Evolutionary conservation across 2,113 vertebrate species (phyloP).

Genomic region (cattle (Bos taurus)): DNA sequence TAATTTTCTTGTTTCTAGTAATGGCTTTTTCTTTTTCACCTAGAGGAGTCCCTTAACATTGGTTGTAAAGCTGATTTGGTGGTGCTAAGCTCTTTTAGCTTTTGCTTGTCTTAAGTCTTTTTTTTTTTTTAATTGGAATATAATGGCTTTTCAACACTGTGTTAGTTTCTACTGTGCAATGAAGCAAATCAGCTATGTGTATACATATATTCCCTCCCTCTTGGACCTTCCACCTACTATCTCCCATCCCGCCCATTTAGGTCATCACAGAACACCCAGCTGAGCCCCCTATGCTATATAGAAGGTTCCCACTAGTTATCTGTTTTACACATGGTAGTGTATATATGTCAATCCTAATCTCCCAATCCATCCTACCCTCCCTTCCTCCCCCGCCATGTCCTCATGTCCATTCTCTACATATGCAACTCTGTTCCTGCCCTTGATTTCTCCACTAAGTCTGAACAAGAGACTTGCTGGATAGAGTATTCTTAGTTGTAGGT

Average conservation of each 20-base stretch:
- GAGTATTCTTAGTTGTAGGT: neutral
- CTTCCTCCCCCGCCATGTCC: neutral
- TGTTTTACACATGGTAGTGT: neutral
- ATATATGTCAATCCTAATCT: neutral
- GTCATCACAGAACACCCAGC: neutral
- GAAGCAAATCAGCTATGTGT: neutral
- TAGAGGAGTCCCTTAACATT: neutral
- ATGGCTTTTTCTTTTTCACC: neutral
- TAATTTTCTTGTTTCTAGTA: neutral
- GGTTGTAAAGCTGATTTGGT: neutral
- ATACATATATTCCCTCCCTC: neutral
- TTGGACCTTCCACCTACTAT: neutral
- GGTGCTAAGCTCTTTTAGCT: neutral
- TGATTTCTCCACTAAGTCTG: neutral
- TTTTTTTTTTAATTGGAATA: neutral
- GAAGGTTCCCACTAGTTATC: neutral
- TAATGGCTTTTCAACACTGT: neutral
- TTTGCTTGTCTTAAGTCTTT: neutral
- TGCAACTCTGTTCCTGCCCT: neutral
- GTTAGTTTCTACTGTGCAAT: neutral
- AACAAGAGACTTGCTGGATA: neutral
- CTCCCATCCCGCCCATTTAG: neutral
- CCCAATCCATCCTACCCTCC: neutral
- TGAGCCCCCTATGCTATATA: neutral
- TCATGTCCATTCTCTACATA: neutral